These are phyloP conservation scores for Caenorhabditis wallacei DNA, from an alignment of 2,888 invertebrate genomes.

Conservation along the genomic window DNA sequence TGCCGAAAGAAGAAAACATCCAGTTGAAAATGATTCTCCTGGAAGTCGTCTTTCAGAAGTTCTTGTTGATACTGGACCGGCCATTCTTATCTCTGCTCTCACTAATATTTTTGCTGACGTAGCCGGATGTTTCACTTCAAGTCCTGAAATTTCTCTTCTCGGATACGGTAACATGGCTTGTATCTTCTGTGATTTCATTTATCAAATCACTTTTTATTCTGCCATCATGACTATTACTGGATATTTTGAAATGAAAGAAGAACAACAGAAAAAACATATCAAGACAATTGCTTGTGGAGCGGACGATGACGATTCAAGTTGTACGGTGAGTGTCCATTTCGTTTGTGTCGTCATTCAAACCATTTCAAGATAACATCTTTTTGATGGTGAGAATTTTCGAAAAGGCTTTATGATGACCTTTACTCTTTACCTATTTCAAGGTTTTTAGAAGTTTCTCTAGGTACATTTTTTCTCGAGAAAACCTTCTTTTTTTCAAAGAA, in stretches of 20 bases:
- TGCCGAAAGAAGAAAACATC: constrained; percentile 67
- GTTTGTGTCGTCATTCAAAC: constrained; percentile 6
- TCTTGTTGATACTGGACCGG: constrained; percentile 80
- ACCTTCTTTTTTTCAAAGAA: constrained; percentile 12
- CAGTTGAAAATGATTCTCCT: constrained; percentile 69
- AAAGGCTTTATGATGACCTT: constrained; percentile 25
- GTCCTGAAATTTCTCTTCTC: constrained; percentile 80
- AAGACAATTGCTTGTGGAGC: constrained; percentile 69
- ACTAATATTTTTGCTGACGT: constrained; percentile 81
- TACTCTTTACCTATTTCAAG: constrained; percentile 26
- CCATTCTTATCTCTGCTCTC: constrained; percentile 80
- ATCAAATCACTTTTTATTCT: constrained; percentile 81
- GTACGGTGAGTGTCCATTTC: constrained; percentile 43
- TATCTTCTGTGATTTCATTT: constrained; percentile 77
- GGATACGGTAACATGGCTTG: constrained; percentile 79
- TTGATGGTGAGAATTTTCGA: constrained; percentile 24
- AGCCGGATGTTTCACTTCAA: constrained; percentile 79
- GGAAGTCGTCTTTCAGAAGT: constrained; percentile 73
- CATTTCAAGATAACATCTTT: constrained; percentile 16
- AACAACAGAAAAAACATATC: constrained; percentile 65
- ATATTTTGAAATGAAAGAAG: constrained; percentile 75
- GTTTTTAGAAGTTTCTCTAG: constrained; percentile 1
- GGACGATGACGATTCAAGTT: constrained; percentile 63
- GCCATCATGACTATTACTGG: constrained; percentile 80
- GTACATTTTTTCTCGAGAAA: not conserved